Conservation (phyloP, 2,888 invertebrate species). For the Branchinecta sandiegonensis region DNA sequence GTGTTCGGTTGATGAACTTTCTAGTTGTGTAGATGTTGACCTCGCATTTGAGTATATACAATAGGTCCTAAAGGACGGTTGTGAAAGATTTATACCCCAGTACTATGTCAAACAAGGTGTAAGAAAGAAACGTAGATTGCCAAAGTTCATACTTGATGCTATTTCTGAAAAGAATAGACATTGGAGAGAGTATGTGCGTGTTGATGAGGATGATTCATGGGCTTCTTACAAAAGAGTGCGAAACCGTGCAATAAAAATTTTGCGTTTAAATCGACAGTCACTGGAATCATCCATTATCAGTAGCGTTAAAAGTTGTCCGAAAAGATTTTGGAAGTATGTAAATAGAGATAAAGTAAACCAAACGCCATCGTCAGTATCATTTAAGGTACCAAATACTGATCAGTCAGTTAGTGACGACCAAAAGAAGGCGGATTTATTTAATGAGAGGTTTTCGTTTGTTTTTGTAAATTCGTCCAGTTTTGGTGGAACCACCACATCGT, state of each 20-base stretch:
- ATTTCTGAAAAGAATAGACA: not conserved
- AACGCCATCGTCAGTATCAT: too few relatives aligned
- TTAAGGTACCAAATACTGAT: too few relatives aligned
- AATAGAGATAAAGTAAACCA: not conserved
- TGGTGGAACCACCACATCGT: too few relatives aligned
- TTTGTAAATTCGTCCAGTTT: too few relatives aligned
- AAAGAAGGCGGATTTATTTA: too few relatives aligned
- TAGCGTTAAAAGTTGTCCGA: not conserved
- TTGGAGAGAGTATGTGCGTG: not conserved
- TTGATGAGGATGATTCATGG: slow-evolving; percentile 2
- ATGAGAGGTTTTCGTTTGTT: too few relatives aligned
- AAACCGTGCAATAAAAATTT: not conserved
- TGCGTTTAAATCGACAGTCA: not conserved
- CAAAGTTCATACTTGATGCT: not conserved
- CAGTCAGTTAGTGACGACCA: too few relatives aligned
- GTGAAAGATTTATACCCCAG: not conserved
- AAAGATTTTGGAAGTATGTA: not conserved
- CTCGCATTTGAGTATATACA: too few relatives aligned
- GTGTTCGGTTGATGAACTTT: too few relatives aligned
- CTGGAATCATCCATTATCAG: not conserved
- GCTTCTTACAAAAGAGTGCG: not conserved
- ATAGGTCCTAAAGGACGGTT: not conserved
- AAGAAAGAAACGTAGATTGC: not conserved
- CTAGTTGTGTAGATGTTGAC: too few relatives aligned
- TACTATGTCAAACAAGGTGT: not conserved